These are phyloP conservation scores for Mionectes olivaceus DNA, from an alignment of 2,797 vertebrate species.

Conservation along the genomic window DNA sequence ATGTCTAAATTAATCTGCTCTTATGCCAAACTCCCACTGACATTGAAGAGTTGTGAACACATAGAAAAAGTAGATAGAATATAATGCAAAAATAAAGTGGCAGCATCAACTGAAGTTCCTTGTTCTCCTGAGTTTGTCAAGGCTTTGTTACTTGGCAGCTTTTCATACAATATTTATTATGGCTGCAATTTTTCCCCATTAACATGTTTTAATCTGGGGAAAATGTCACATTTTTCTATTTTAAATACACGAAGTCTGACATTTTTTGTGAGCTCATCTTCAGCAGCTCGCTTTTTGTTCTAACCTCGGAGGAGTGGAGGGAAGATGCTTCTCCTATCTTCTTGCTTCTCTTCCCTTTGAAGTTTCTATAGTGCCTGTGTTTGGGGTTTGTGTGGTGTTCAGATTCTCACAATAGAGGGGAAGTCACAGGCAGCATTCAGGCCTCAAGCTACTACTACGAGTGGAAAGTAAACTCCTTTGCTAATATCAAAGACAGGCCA, in stretches of 20 bases:
- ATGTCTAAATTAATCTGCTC: constrained; percentile 27
- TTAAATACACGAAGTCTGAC: constrained; percentile 54
- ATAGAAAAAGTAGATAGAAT: neutral
- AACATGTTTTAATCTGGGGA: constrained; percentile 64
- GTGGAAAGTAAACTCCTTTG: constrained; percentile 35
- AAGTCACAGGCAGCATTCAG: constrained; percentile 32
- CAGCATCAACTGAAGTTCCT: constrained; percentile 54
- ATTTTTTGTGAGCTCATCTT: constrained; percentile 50
- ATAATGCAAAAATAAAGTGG: constrained; percentile 51
- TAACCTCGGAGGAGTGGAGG: constrained; percentile 28
- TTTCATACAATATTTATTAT: constrained; percentile 73
- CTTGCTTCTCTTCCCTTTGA: constrained; percentile 43
- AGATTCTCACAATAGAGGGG: constrained; percentile 1
- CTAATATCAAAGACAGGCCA: constrained; percentile 42
- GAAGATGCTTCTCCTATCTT: constrained; percentile 24
- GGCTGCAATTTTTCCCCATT: constrained; percentile 67
- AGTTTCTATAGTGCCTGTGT: neutral
- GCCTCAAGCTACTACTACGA: constrained; percentile 37
- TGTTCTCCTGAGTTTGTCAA: constrained; percentile 67
- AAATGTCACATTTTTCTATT: constrained; percentile 65
- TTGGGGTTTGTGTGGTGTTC: constrained; percentile 1
- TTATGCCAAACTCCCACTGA: neutral
- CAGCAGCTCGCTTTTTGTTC: constrained; percentile 35
- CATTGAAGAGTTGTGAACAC: constrained; percentile 6
- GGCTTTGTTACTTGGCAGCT: constrained; percentile 68